Evolutionary conservation across 2,797 vertebrate species (phyloP).

Genomic region (Microchirus variegatus): DNA sequence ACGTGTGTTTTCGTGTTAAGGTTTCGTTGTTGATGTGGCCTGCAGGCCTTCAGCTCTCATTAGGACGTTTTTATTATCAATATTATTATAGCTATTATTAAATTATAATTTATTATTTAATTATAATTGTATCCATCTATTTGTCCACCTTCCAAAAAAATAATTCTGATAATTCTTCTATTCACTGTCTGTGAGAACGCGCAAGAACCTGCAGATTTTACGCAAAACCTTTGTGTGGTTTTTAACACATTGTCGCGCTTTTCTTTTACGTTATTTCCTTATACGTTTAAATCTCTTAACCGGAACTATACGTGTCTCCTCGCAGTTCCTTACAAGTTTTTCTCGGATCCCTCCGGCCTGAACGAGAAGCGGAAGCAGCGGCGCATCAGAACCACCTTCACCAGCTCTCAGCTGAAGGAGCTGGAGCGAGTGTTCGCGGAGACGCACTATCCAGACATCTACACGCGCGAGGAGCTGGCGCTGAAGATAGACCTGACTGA

Average conservation of each 20-base stretch:
- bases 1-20: no score
- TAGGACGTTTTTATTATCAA: background rate
- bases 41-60: background rate
- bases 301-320: background rate
- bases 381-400: slow-evolving; percentile 95
- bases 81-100: background rate
- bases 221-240: background rate
- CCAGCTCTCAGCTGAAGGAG: slow-evolving; percentile 96
- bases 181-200: no score
- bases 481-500: slow-evolving; percentile 97
- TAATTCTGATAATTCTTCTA: no score
- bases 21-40: background rate
- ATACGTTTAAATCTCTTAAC: background rate
- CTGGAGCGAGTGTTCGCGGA: slow-evolving; percentile 95
- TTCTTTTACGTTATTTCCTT: no score
- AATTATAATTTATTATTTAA: no score
- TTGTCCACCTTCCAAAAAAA: no score
- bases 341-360: slow-evolving; percentile 93
- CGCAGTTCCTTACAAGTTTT: slow-evolving; percentile 93
- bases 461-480: slow-evolving; percentile 95
- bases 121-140: background rate
- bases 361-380: slow-evolving; percentile 97
- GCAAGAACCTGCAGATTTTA: no score
- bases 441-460: slow-evolving; percentile 97
- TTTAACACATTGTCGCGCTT: no score